Evolutionary conservation across 2,797 vertebrate species (phyloP), one percentile per base, ranked within the genome.

Genomic region (Lithobates sylvaticus): DNA sequence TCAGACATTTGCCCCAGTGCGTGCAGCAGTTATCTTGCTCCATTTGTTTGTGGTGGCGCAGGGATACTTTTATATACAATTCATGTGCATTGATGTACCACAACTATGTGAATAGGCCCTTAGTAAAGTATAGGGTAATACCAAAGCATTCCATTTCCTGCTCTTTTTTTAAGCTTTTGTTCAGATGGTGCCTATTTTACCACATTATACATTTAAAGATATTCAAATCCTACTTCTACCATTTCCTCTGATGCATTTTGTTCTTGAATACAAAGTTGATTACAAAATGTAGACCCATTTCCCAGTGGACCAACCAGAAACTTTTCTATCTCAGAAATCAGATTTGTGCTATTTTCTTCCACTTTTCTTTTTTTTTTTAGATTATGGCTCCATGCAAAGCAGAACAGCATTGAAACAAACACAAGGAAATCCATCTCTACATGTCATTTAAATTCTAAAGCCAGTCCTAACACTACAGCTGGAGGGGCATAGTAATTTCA

Each of bases 401-500:
- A 16, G 72, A 26, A 77, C 10, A 34, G 50, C 65, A 78, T 78
- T 83, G 67, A 78, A 78, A 78, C 78, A 58, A 87, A 78, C 75
- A 69, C 74, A 83, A 65, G 29, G 69, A 78, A 83, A 83, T 87
- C 61, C 76, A 78, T 87, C 70, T 79, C 81, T 83, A 18, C 76
- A 78, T 61, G 74, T 69, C 32, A 67, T 74, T 58, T 58, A 78
- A 83, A 83, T 74, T 83, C 44, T 79, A 68, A 68, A 73, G 23
- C 70, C 54, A 47, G 64, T 71, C 54, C 76, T 50, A 83, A 65
- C 76, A 83, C 16, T 83, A 78, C 70, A 61, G 86, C 86, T 87
- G 81, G 86, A 78, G 85, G 86, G 86, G 76, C 44, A 87, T 29
- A 42, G 86, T 87, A 87, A 87, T 87, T 87, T 87, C 79, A 87